Conservation (phyloP, 2,888 invertebrate species). For the Stramonita haemastoma region DNA sequence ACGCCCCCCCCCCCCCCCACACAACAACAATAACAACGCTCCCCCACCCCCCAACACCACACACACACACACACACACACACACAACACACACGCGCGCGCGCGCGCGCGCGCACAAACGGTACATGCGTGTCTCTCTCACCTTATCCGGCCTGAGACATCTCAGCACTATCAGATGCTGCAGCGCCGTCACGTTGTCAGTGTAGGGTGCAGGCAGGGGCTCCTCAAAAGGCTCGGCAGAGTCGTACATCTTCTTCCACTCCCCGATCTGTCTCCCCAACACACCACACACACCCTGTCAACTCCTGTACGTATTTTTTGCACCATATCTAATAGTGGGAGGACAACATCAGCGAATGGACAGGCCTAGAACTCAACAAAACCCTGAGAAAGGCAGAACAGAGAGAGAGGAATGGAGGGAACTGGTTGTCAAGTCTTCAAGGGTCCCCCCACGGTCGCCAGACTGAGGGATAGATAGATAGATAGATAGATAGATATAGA, state of each 20-base stretch:
- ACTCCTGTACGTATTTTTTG: too few relatives aligned
- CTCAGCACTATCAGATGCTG: constrained; percentile 82
- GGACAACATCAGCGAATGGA: too few relatives aligned
- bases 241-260: constrained; percentile 90
- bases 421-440: too few relatives aligned
- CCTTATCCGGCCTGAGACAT: constrained; percentile 76
- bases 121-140: constrained; percentile 42
- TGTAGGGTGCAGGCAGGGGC: constrained; percentile 84
- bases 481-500: too few relatives aligned
- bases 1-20: too few relatives aligned
- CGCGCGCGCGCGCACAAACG: not conserved
- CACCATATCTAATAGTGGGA: too few relatives aligned
- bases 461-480: too few relatives aligned
- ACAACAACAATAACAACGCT: not conserved
- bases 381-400: too few relatives aligned
- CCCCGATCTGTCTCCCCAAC: constrained; percentile 57
- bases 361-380: too few relatives aligned
- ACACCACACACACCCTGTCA: too few relatives aligned
- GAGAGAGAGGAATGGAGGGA: too few relatives aligned
- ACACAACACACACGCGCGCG: not conserved
- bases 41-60: not conserved
- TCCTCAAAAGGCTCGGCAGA: constrained; percentile 85
- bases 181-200: constrained; percentile 81
- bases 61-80: not conserved
- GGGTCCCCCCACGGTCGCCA: too few relatives aligned